Evolutionary conservation across 2,113 vertebrate species (phyloP).

Genomic region (Callionymus lyra): DNA sequence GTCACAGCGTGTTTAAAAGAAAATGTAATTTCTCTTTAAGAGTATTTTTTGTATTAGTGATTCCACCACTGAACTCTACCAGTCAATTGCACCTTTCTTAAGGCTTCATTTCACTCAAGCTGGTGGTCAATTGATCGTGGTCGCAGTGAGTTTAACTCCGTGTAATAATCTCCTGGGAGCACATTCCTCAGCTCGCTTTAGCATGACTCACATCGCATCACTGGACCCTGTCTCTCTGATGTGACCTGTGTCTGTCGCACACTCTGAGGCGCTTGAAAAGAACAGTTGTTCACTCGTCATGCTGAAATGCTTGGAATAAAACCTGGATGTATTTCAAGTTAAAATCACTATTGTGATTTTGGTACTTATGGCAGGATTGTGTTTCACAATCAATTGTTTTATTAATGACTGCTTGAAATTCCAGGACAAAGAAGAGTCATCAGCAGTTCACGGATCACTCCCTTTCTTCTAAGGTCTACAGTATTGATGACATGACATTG

Average conservation of each 20-base stretch:
- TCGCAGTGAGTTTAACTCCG: no score
- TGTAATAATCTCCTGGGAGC: conserved; percentile 22
- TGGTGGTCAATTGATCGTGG: conserved; percentile 12
- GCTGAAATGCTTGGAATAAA: conserved; percentile 27
- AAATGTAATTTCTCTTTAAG: no score
- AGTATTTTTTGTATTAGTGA: no score
- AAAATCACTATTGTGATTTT: not conserved
- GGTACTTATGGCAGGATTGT: no score
- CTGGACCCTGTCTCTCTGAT: conserved; percentile 13
- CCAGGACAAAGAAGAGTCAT: no score
- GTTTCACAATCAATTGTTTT: no score
- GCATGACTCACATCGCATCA: conserved; percentile 34
- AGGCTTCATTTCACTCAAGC: conserved; percentile 1
- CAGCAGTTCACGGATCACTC: no score
- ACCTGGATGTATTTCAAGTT: conserved; percentile 5
- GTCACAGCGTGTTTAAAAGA: no score
- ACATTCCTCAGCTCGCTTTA: conserved; percentile 28
- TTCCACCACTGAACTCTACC: conserved; percentile 16
- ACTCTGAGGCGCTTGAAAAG: conserved; percentile 13
- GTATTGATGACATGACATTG: no score
- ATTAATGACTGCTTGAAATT: no score
- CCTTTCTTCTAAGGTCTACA: no score
- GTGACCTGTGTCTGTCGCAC: conserved; percentile 14
- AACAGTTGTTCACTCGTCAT: conserved; percentile 35
- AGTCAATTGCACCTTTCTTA: conserved; percentile 10